Conservation (phyloP, 2,797 vertebrate genomes). For the Limosa lapponica region DNA sequence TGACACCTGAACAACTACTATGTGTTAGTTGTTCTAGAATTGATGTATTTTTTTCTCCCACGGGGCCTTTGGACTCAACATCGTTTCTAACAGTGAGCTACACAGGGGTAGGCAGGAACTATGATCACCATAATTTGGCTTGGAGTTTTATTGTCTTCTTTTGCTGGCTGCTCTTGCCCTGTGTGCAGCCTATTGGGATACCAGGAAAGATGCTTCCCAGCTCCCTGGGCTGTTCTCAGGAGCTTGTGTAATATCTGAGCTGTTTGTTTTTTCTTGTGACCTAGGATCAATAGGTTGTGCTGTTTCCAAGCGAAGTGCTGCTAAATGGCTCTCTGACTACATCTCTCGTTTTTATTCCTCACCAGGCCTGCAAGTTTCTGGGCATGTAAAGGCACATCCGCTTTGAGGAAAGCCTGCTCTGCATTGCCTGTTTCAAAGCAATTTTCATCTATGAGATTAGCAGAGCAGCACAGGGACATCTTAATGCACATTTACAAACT, state of each 20-base stretch:
- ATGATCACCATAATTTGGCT: fast-evolving
- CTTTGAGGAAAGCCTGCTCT: constrained; percentile 28
- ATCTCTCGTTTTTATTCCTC: constrained; percentile 40
- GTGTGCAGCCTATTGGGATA: background rate
- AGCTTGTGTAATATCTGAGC: constrained; percentile 47
- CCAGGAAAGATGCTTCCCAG: background rate
- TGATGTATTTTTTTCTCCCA: background rate
- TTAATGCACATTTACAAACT: constrained; percentile 37
- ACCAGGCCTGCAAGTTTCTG: constrained; percentile 52
- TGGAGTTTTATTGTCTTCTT: background rate
- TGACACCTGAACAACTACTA: background rate
- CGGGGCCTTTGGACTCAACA: background rate
- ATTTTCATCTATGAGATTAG: constrained; percentile 36
- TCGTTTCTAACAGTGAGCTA: background rate
- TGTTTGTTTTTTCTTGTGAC: constrained; percentile 62
- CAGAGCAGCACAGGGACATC: constrained; percentile 22
- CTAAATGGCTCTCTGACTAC: constrained; percentile 70
- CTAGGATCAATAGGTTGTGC: constrained; percentile 70
- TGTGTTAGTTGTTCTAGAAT: background rate
- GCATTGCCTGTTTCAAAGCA: constrained; percentile 30
- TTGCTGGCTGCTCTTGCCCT: background rate
- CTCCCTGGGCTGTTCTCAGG: constrained; percentile 46
- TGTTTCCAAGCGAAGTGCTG: constrained; percentile 70
- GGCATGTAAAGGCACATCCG: constrained; percentile 29
- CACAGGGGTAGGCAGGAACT: background rate